Evolutionary conservation across 2,797 vertebrate genomes (phyloP).

Genomic region (Carcharodon carcharias): DNA sequence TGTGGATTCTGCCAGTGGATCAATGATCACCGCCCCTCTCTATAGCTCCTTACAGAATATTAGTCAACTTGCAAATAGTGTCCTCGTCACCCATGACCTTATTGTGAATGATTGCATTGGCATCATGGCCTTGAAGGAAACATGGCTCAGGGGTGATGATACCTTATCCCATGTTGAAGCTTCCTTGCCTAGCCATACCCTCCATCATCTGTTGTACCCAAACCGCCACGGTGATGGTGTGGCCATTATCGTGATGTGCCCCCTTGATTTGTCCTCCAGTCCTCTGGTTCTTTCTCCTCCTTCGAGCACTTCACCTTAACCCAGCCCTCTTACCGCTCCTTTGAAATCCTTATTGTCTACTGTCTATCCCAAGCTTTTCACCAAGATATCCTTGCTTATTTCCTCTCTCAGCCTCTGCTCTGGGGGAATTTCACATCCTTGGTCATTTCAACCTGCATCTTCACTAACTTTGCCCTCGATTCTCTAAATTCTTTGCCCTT

Average conservation of each 20-base stretch:
- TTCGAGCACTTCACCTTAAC: neutral
- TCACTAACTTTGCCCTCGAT: neutral
- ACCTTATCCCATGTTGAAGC: neutral
- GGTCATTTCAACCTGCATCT: neutral
- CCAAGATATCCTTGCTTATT: neutral
- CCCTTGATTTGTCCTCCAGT: neutral
- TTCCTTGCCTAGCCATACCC: neutral
- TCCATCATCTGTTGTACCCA: neutral
- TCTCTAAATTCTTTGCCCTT: neutral
- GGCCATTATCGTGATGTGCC: neutral
- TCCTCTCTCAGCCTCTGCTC: neutral
- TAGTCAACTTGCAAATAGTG: neutral
- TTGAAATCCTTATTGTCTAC: neutral
- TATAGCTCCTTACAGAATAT: neutral
- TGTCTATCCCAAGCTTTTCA: neutral
- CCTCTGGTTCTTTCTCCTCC: neutral
- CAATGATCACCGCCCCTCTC: neutral
- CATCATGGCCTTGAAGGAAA: neutral
- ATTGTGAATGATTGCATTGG: neutral
- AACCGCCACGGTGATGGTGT: neutral
- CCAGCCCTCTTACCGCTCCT: neutral
- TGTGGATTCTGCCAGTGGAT: neutral
- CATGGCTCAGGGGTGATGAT: neutral
- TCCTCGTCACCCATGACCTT: neutral
- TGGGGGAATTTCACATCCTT: neutral